Conservation (phyloP, 2,113 vertebrate species). For the Pteronura brasiliensis region DNA sequence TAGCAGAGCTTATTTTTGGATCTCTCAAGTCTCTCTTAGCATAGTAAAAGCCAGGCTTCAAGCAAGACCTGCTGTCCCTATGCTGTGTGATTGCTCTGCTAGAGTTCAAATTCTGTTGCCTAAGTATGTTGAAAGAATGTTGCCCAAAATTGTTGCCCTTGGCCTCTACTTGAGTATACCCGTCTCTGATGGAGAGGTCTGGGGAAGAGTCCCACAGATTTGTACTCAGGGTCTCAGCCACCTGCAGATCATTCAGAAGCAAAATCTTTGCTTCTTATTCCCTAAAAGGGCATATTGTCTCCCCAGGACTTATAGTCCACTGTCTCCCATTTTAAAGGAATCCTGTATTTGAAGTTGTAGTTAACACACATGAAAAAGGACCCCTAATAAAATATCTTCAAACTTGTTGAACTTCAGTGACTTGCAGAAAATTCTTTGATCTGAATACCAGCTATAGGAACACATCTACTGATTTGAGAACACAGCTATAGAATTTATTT, state of each 20-base stretch:
- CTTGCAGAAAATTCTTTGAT: not conserved
- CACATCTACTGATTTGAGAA: not conserved
- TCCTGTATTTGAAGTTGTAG: not conserved
- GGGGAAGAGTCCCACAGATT: not conserved
- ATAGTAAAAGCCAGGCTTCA: not conserved
- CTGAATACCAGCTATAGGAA: not conserved
- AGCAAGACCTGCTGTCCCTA: not conserved
- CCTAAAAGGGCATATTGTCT: not conserved
- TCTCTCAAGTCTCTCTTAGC: not conserved
- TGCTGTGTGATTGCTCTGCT: not conserved
- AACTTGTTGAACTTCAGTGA: not conserved
- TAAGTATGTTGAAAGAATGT: not conserved
- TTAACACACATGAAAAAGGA: not conserved
- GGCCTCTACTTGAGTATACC: not conserved
- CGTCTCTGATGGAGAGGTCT: not conserved
- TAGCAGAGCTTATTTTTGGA: not conserved
- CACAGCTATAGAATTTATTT: not conserved
- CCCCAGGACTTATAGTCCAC: not conserved
- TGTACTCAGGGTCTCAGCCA: too few species aligned
- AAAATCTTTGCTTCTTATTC: not conserved
- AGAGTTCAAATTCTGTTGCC: not conserved
- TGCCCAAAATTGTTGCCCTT: not conserved
- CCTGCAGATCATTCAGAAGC: not conserved
- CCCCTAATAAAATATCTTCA: not conserved
- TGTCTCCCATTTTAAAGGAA: not conserved